These are phyloP conservation scores for Anas platyrhynchos DNA, from an alignment of 2,113 vertebrate species.

Conservation along the genomic window DNA sequence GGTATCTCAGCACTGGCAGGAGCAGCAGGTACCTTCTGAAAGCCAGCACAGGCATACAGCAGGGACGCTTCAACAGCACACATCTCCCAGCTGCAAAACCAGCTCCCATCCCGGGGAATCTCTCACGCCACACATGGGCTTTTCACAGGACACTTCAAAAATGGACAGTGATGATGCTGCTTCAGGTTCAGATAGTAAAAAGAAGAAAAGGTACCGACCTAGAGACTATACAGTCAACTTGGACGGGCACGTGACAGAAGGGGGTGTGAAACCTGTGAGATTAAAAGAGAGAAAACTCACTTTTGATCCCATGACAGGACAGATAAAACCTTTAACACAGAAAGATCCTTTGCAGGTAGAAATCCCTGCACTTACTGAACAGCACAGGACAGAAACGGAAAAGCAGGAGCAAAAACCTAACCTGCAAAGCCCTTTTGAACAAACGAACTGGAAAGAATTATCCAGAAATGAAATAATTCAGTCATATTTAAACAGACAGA, in stretches of 20 bases:
- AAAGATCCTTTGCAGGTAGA: constrained; percentile 81
- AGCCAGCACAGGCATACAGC: constrained; percentile 74
- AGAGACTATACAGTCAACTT: constrained; percentile 82
- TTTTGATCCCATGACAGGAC: constrained; percentile 91
- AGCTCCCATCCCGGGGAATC: constrained; percentile 65
- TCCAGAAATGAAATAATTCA: constrained; percentile 93
- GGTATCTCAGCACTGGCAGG: constrained; percentile 79
- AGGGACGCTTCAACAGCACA: constrained; percentile 71
- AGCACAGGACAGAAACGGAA: constrained; percentile 84
- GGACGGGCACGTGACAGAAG: constrained; percentile 80
- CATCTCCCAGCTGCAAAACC: constrained; percentile 66
- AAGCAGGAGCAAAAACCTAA: constrained; percentile 79
- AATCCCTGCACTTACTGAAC: constrained; percentile 74
- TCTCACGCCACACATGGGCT: constrained; percentile 47
- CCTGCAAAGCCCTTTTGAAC: constrained; percentile 88
- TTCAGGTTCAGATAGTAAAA: constrained; percentile 82
- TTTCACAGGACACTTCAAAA: constrained; percentile 75
- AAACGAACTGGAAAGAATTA: constrained; percentile 93
- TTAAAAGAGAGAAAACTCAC: constrained; percentile 94
- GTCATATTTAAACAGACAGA: constrained; percentile 92
- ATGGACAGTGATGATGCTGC: constrained; percentile 79
- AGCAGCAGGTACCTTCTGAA: constrained; percentile 75
- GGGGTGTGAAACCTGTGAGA: constrained; percentile 83
- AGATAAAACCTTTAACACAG: constrained; percentile 87
- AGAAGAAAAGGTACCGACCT: constrained; percentile 86